Base-by-base conservation (phyloP, 2,797 vertebrate species). In the Falco concolor region DNA sequence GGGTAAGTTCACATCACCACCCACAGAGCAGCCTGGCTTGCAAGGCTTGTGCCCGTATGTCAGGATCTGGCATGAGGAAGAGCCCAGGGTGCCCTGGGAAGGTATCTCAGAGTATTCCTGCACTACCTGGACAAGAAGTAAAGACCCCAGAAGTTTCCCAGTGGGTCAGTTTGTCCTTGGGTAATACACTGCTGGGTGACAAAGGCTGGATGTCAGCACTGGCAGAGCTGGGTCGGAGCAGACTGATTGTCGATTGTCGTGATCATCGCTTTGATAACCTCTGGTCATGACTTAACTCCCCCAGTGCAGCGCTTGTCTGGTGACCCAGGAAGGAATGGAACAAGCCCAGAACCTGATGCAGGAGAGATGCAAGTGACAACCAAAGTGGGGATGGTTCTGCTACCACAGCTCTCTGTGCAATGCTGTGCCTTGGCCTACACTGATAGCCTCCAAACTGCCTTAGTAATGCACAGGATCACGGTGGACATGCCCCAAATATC, bases 1-100 rank as follows among this genome's bases (percentile, higher is more conserved):
- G 11, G 8, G 7, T 47, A n/a, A 3, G 1, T 40, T 53, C 36
- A 40, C 34, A n/a, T 30, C 5, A 0, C 10, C n/a, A 30, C 5
- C 40, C 12, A 1, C 1, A 4, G 18, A 82, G 24, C 73, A 76
- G 50, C 13, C 42, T 7, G 3, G 17, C 19, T 81, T 42, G 25
- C 18, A 53, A 69, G 45, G 25, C 23, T 61, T 38, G 20, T 42
- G 54, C 11, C 24, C 0, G 0, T 52, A 28, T 60, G 40, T 27
- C 50, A 91, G 69, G 20, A 63, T 10, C 14, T 88, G 65, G 24
- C 5, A 6, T 17, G 24, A 92, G n/a, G 42, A 91, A 65, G 28
- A 76, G 20, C 19, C 16, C 30, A 27, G 16, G 8, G 3, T n/a
- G 64, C 12, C 13, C 32, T 3, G 1, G 5, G 8, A 81, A 89